These are phyloP conservation scores for Drosophila tristis DNA, from an alignment of 1,140 invertebrate species.

Conservation along the genomic window DNA sequence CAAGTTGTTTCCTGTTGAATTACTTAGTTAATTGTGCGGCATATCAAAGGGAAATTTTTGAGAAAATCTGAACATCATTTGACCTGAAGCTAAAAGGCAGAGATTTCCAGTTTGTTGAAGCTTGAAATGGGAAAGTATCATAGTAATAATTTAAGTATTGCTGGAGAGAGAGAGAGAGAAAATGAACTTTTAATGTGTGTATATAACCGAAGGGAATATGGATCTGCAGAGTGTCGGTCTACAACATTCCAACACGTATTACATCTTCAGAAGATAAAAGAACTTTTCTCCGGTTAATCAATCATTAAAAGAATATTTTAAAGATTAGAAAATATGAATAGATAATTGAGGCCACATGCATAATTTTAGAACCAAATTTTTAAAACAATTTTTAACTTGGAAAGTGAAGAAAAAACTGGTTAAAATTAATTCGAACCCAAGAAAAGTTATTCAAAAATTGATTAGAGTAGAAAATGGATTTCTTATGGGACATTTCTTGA, in stretches of 20 bases:
- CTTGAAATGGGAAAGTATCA: slow-evolving; percentile 6
- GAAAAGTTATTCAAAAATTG: too few relatives aligned
- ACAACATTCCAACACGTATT: slow-evolving; percentile 20
- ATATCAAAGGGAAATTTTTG: slow-evolving; percentile 51
- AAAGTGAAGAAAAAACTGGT: too few relatives aligned
- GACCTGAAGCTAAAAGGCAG: slow-evolving; percentile 2
- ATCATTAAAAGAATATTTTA: too few relatives aligned
- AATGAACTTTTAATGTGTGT: background rate
- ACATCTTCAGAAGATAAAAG: background rate
- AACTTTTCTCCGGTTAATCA: slow-evolving; percentile 5
- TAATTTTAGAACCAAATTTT: background rate
- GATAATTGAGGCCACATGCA: too few relatives aligned
- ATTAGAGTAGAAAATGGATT: too few relatives aligned
- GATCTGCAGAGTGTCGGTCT: background rate
- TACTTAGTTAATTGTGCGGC: slow-evolving; percentile 72
- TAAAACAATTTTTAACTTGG: background rate
- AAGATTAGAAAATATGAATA: too few relatives aligned
- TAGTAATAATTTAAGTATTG: background rate
- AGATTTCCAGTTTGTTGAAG: slow-evolving; percentile 3
- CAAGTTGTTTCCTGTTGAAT: slow-evolving; percentile 73
- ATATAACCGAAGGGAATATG: background rate
- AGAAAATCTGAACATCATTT: slow-evolving; percentile 32
- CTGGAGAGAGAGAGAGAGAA: background rate
- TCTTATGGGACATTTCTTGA: too few relatives aligned
- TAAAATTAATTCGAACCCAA: too few relatives aligned